These are phyloP conservation scores for Unio pictorum DNA, from an alignment of 2,888 invertebrate species.

Conservation along the genomic window DNA sequence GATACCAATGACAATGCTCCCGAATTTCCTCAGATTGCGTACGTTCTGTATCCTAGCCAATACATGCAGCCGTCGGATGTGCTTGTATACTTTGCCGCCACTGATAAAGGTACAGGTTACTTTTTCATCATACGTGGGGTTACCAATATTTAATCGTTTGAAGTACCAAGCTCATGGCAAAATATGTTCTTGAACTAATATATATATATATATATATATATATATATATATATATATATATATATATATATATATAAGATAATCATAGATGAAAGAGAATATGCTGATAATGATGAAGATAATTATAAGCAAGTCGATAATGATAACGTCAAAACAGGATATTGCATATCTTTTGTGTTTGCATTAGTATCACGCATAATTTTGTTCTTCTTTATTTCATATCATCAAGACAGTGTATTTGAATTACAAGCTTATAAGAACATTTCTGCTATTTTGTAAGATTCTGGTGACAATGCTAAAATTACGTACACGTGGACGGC, in stretches of 20 bases:
- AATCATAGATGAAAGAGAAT: background rate
- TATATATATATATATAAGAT: too few relatives aligned
- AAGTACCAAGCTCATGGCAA: too few relatives aligned
- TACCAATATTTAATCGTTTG: too few relatives aligned
- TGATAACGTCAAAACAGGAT: too few relatives aligned
- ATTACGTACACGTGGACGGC: slow-evolving; percentile 16
- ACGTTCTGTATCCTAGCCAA: slow-evolving; percentile 13
- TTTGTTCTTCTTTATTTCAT: too few relatives aligned
- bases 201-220: too few relatives aligned
- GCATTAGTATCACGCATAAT: background rate
- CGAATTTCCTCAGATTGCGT: slow-evolving; percentile 9
- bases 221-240: too few relatives aligned
- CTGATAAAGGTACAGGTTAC: slow-evolving; percentile 12
- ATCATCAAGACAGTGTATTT: too few relatives aligned
- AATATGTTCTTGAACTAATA: too few relatives aligned
- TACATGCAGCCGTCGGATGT: slow-evolving; percentile 4
- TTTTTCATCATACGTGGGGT: background rate
- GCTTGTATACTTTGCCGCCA: slow-evolving; percentile 2
- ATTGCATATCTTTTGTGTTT: background rate
- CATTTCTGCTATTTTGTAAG: slow-evolving; percentile 1
- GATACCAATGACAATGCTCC: slow-evolving; percentile 30
- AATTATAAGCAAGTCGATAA: too few relatives aligned
- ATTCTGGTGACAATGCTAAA: slow-evolving; percentile 19
- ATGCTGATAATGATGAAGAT: too few relatives aligned
- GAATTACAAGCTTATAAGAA: too few relatives aligned